These are phyloP conservation scores for Orchesellides sinensis DNA, from an alignment of 2,888 invertebrate species.

Conservation along the genomic window DNA sequence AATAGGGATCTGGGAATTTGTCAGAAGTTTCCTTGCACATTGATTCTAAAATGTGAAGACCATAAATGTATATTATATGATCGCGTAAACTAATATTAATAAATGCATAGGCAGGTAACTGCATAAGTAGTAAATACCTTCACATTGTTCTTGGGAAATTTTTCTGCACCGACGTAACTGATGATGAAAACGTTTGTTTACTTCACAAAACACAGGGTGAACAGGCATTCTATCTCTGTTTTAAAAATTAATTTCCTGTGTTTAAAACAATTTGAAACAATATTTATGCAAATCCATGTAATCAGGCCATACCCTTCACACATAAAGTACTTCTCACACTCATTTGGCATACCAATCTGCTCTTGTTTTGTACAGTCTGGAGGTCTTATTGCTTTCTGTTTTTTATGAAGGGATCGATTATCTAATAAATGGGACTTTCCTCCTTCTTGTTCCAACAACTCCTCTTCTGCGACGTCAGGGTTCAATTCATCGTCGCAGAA, in stretches of 20 bases:
- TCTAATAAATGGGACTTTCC: no score
- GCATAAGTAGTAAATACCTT: background rate
- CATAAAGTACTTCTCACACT: slow-evolving; percentile 1
- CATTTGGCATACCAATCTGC: background rate
- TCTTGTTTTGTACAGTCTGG: slow-evolving; percentile 4
- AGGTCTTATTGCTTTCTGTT: no score
- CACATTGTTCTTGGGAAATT: background rate
- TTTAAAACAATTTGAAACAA: background rate
- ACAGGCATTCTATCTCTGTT: background rate
- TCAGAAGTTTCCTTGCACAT: slow-evolving; percentile 18
- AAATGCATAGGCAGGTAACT: background rate
- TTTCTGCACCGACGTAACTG: background rate
- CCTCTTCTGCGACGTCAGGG: no score
- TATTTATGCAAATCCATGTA: background rate
- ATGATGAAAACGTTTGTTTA: slow-evolving; percentile 22
- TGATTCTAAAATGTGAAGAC: background rate
- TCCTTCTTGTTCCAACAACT: background rate
- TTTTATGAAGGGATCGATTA: no score
- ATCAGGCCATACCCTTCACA: background rate
- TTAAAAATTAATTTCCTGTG: no score
- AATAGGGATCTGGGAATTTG: slow-evolving; percentile 30
- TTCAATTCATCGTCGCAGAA: no score
- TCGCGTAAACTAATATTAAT: background rate
- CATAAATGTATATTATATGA: background rate
- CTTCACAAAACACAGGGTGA: background rate